A percentile compares a stretch with the other conserved stretches of the same genome.
Conservation (phyloP, 2,113 vertebrate species). For the Fregata magnificens region DNA sequence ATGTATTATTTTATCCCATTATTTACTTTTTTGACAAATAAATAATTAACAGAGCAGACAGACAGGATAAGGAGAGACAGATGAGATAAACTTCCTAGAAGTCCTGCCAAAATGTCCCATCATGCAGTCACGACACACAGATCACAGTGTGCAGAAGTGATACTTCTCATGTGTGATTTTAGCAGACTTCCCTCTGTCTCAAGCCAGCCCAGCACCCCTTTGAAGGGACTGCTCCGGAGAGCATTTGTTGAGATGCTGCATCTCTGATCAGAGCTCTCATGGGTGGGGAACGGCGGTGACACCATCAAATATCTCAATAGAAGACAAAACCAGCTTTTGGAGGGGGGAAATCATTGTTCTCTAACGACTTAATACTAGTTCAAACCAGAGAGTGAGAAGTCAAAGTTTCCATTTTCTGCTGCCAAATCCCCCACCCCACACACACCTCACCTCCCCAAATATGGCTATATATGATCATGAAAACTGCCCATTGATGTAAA, state of each 20-base stretch:
- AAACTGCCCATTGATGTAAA: neutral
- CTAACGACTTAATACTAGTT: neutral
- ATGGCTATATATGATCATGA: neutral
- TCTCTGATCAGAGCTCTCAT: neutral
- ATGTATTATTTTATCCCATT: neutral
- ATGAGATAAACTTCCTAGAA: neutral
- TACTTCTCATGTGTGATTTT: neutral
- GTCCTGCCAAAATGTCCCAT: neutral
- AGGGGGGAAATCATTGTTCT: neutral
- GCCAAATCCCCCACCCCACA: neutral
- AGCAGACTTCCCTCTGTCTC: neutral
- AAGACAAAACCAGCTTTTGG: neutral
- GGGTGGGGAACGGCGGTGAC: neutral
- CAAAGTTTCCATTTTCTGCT: neutral
- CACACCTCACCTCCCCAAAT: too few relatives aligned
- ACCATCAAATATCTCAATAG: neutral
- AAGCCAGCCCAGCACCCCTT: neutral
- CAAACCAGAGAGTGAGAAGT: neutral
- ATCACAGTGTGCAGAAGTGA: neutral
- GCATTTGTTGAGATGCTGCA: neutral
- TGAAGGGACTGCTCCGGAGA: neutral
- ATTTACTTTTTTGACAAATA: neutral
- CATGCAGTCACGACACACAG: fast-evolving
- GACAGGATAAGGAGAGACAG: neutral
- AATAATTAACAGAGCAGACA: neutral